Percentiles rank a stretch among this genome's conserved stretches.
Evolutionary conservation across 2,888 invertebrate species (phyloP).

Genomic region (Drosophila meridiana): DNA sequence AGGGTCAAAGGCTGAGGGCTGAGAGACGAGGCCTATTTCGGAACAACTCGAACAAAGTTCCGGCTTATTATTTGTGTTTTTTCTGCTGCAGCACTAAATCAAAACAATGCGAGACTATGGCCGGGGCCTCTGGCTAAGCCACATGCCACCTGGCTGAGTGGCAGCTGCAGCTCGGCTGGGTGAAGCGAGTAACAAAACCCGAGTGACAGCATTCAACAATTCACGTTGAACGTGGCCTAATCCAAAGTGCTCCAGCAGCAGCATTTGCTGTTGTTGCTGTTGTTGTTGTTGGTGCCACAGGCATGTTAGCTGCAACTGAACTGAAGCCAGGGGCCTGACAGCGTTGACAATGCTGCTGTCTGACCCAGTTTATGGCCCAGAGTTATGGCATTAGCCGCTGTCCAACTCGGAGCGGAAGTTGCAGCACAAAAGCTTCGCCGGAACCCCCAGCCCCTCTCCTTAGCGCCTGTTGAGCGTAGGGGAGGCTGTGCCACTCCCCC

Average conservation of each 20-base stretch:
- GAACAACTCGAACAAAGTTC: conserved; percentile 14
- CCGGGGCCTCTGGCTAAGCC: conserved; percentile 9
- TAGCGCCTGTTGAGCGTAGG: background rate
- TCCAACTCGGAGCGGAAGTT: conserved; percentile 23
- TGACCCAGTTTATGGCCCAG: conserved; percentile 53
- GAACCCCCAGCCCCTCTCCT: too few species aligned
- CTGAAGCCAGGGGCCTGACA: conserved; percentile 24
- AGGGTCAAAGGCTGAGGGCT: background rate
- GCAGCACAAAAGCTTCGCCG: conserved; percentile 21
- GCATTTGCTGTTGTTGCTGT: conserved; percentile 3
- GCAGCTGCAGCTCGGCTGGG: conserved; percentile 21
- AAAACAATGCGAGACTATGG: conserved; percentile 37
- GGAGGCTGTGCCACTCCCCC: conserved; percentile 1
- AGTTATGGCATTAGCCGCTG: conserved; percentile 37
- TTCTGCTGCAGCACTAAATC: conserved; percentile 29
- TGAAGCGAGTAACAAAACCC: conserved; percentile 38
- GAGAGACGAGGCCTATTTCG: conserved; percentile 3
- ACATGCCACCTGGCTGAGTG: conserved; percentile 22
- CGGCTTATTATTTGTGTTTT: conserved; percentile 19
- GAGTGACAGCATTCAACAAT: conserved; percentile 56
- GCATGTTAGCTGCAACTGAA: conserved; percentile 31
- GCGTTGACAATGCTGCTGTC: conserved; percentile 52
- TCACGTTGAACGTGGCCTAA: conserved; percentile 49
- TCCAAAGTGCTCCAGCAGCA: conserved; percentile 40
- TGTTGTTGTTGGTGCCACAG: conserved; percentile 27